These are phyloP conservation scores for Dyspetes luteomarginatus DNA, from an alignment of 2,888 invertebrate species.

Conservation along the genomic window DNA sequence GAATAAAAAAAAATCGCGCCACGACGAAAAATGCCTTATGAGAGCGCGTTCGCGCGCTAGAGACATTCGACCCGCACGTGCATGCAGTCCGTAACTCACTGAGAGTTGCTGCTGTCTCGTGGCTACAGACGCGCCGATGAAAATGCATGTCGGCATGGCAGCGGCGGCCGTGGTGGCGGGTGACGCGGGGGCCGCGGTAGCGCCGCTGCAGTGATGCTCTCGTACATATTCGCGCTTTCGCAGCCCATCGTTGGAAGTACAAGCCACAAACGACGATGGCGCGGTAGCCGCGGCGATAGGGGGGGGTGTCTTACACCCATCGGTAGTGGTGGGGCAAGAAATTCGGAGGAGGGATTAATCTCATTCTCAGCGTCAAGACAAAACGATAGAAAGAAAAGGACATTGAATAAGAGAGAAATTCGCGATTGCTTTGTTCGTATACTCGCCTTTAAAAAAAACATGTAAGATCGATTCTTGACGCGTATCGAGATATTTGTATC, in stretches of 20 bases:
- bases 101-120: conserved; percentile 70
- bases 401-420: not conserved
- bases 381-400: not conserved
- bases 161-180: conserved; percentile 57
- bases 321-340: conserved; percentile 7
- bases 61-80: conserved; percentile 71
- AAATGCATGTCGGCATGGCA: conserved; percentile 71
- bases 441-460: too few species aligned
- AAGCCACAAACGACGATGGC: conserved; percentile 48
- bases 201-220: conserved; percentile 18
- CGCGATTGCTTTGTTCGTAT: too few species aligned
- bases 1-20: not conserved
- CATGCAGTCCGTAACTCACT: conserved; percentile 80
- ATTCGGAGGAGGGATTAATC: not conserved
- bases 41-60: not conserved
- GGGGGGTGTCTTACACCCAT: not conserved
- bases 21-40: not conserved
- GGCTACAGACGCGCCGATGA: conserved; percentile 74
- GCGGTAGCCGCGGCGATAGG: conserved; percentile 5
- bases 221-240: conserved; percentile 19
- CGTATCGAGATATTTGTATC: too few species aligned
- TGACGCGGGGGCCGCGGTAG: conserved; percentile 56
- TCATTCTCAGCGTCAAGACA: not conserved
- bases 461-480: too few species aligned
- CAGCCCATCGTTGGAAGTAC: conserved; percentile 28